A percentile compares a stretch with the other conserved stretches of the same genome.
phyloP scores from a whole-genome alignment of 2,113 vertebrate species.

The Egretta garzetta region DNA sequence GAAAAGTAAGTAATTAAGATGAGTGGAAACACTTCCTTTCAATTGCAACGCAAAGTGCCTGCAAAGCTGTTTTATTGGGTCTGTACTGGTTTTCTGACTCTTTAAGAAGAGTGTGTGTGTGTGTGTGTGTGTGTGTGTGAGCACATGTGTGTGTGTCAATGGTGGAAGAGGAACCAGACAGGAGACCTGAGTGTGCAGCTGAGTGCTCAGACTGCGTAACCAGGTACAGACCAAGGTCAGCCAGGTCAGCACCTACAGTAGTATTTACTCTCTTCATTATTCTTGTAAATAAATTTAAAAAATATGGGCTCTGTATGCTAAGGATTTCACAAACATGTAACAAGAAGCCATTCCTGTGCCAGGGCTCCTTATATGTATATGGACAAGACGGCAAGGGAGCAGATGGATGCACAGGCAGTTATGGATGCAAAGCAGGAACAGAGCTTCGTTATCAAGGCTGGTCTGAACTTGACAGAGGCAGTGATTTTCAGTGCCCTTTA shows the following conservation, averaged over 20 bases:
- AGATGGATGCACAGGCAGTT: not conserved
- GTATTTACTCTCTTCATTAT: not conserved
- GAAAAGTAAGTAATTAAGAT: not conserved
- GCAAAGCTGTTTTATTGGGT: not conserved
- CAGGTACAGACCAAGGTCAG: not conserved
- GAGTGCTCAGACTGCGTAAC: not conserved
- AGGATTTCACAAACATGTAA: not conserved
- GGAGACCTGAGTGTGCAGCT: not conserved
- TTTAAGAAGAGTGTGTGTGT: not conserved
- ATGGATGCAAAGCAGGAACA: not conserved
- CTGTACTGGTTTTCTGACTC: not conserved
- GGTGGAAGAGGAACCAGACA: not conserved
- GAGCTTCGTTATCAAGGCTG: not conserved
- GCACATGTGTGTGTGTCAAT: not conserved
- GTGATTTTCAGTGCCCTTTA: conserved; percentile 21
- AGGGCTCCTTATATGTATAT: not conserved
- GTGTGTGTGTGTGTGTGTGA: rapidly evolving
- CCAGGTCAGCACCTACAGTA: not conserved
- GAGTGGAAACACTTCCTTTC: not conserved
- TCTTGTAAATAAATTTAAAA: not conserved
- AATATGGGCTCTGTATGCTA: not conserved
- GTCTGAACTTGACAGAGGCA: not conserved
- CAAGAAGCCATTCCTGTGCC: not conserved
- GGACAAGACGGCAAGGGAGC: not conserved
- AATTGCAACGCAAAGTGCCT: not conserved